Evolutionary conservation across 2,888 invertebrate genomes (phyloP), one percentile per base, ranked within the genome.

Genomic region (Cartodere bifasciata): DNA sequence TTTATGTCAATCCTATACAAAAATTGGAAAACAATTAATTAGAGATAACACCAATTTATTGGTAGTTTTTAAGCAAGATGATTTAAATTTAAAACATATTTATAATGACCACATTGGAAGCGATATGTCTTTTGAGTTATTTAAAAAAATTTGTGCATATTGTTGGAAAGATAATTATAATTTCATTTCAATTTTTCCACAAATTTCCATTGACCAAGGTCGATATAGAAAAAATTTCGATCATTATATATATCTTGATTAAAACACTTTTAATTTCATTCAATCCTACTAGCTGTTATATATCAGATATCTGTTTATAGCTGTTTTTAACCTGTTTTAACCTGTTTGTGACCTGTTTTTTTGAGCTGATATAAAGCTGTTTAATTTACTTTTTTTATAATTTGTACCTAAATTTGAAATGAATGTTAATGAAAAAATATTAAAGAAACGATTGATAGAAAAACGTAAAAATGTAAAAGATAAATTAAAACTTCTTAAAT

Each of bases 1-100:
- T 38, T 39, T 55, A 23, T 43, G 45, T 32, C 53, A 54, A 38
- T 49, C 45, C 17, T 52, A 52, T 39, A 44, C 52, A 7, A 39
- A 34, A 15, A 46, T 55, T 27, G 50, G 49, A 2, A 54, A 56
- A 44, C 52, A 55, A 34, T 35, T 50, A 14, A 41, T 55, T 23
- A 38, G 52, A 13, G 52, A 55, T 36, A 55, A 55, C 40, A 37
- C 44, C 3, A 54, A 52, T 34, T 36, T 50, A 11, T 23, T 53
- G 4, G 33, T 52, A 4, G 13, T 49, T 4, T 55, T 52, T 30
- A 45, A 47, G 35, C 50, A 52, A 38, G 51, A 55, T 42, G 43
- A 40, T 27, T 31, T 39, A 16, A 53, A 54, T 44, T 32, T 52
- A 22, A 45, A 40, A 26, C 49, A 52, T 31, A 32, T 45, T 13